Base-by-base conservation (phyloP, 2,113 vertebrate genomes). In the Psephotus haematonotus region DNA sequence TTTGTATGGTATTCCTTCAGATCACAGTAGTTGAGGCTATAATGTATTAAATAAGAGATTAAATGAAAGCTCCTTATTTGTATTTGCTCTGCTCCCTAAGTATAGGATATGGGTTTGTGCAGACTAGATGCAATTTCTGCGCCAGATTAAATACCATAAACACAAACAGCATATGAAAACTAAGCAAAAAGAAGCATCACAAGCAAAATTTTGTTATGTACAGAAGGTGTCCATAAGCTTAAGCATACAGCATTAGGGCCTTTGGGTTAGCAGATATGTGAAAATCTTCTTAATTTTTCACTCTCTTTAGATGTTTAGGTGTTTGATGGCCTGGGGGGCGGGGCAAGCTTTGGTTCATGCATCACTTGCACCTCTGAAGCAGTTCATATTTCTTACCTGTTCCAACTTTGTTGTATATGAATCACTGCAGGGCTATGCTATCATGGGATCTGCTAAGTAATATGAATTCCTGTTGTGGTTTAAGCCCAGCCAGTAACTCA, bases 51-150 rank as follows among this genome's bases (percentile, higher is more conserved):
- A 44, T 35, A 31, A 63, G 82, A 46, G 79, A 85, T 94, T 90
- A 94, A 60, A 82, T n/a, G 46, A 86, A 92, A 96, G 44, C 68
- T 70, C 29, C 63, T 95, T 93, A 67, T 76, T 90, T 82, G 35
- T 88, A 25, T 88, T 80, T 76, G 28, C 71, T 78, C 16, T 74
- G 3, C 65, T 91, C 4, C 53, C 33, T 19, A 60, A 68, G 76
- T 31, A 37, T 69, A n/a, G n/a, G 72, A 77, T 92, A 86, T 92
- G 60, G 72, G 77, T 60, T 83, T 83, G 35, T 31, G 31, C 72
- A 91, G 86, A 62, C 76, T 69, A 65, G 41, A 14, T 77, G 44
- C 72, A 65, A 77, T 81, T 90, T 96, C 53, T 7, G 3, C 88
- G 68, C 33, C 64, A 81, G 76, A 83, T 96, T 74, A 91, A 95